Conservation (phyloP, 2,888 invertebrate species). For the Lycocerus yunnanus region DNA sequence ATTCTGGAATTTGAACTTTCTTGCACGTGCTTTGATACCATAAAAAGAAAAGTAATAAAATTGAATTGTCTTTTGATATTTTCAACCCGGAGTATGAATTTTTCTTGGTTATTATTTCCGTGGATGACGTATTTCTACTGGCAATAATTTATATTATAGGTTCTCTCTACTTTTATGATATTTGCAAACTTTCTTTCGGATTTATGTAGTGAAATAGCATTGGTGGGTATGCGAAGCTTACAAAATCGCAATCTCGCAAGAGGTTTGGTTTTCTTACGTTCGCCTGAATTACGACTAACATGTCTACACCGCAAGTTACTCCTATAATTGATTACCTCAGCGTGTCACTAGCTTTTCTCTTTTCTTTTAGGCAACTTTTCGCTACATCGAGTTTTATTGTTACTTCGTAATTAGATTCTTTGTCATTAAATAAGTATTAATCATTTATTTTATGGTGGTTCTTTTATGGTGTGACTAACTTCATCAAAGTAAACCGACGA, state of each 20-base stretch:
- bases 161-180: constrained; percentile 30
- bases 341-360: constrained; percentile 31
- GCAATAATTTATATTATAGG: constrained; percentile 30
- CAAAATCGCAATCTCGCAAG: constrained; percentile 25
- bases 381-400: constrained; percentile 28
- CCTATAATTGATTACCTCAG: constrained; percentile 34
- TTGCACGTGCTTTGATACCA: constrained; percentile 36
- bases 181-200: constrained; percentile 27
- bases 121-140: constrained; percentile 28
- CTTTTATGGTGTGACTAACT: constrained; percentile 8
- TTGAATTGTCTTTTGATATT: constrained; percentile 36
- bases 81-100: constrained; percentile 30
- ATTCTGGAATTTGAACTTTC: constrained; percentile 29
- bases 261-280: constrained; percentile 16
- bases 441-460: constrained; percentile 18
- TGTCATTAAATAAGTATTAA: constrained; percentile 26
- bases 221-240: constrained; percentile 19
- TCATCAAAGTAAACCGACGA: neutral
- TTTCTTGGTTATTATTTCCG: constrained; percentile 30
- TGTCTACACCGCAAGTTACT: constrained; percentile 30
- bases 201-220: constrained; percentile 31
- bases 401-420: constrained; percentile 30
- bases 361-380: constrained; percentile 22
- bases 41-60: constrained; percentile 40
- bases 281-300: constrained; percentile 28